Evolutionary conservation across 2,888 invertebrate genomes (phyloP), one percentile per base, ranked within the genome.

Genomic region (Hoplodrina blanda): DNA sequence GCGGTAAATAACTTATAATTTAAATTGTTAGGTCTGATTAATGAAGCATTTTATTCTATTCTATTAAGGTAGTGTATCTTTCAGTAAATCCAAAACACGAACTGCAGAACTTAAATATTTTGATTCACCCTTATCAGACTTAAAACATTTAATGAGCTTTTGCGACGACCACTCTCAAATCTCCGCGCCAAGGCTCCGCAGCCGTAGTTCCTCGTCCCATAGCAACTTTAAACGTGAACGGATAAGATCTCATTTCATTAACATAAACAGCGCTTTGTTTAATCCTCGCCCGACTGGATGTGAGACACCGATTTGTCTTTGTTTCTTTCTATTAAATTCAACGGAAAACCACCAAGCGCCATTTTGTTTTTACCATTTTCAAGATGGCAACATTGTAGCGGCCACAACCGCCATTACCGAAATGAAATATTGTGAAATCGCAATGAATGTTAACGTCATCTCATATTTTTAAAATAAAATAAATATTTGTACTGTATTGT

Each of bases 161-260:
- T 13, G 41, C 41, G 25, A 61, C 46, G 62, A 53, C 60, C 50
- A 52, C 6, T n/a, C 20, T 57, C 30, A 19, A 59, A 63, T 25
- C 49, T 55, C 37, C 11, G 30, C 19, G 25, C 25, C 37, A 41
- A 46, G 20, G 17, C 13, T 54, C 17, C 59, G 19, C 41, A 63
- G 20, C 20, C 49, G 25, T 52, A 44, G 46, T 55, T 66, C 62
- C 57, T 46, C 54, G n/a, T 55, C 25, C 49, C 64, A 62, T 62
- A 61, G 75, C 76, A 80, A 80, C 60, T 82, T 64, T 61, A 70
- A 69, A 72, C 72, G 72, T 67, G 64, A 73, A 84, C 44, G 49
- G 89, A 89, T 88, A 90, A 86, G 81, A 88, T 88, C 89, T 86
- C 84, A 80, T 86, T 85, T 86, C 87, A 89, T 90, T 90, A 88